Base-by-base conservation (phyloP, 2,113 vertebrate species). In the Nycticorax nycticorax region DNA sequence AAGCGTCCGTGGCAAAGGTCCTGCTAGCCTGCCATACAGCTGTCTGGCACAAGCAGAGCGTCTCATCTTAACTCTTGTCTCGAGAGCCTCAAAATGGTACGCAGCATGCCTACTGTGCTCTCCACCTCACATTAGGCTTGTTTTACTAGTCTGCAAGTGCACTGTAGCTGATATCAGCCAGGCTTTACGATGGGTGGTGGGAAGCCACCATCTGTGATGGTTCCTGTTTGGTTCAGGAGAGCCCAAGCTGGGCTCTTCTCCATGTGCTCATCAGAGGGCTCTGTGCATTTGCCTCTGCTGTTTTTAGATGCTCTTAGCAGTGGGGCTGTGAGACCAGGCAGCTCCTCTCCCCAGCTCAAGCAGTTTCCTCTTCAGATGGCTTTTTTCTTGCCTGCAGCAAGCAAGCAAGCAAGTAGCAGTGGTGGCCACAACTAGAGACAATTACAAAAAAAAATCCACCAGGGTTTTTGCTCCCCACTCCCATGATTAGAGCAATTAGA, bases 1-100 rank as follows among this genome's bases (percentile, higher is more conserved):
- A 47, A 75, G 20, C 2, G 1, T 19, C 13, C 1, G 0, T 43
- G 17, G 26, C 24, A 33, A 59, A 39, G 18, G 22, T 59, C 77
- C 47, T 50, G 52, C 11, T 28, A 56, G 45, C 12, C 62, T 82
- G 41, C 10, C 47, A 22, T 50, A 41, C 74, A 81, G 45, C 39
- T 88, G 59, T 48, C 50, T 64, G 56, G 35, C 41, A 78, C 21
- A 63, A 37, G 32, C 3, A 55, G n/a, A 85, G n/a, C 4, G 10
- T 37, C 23, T 62, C 45, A 16, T 45, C 41, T 43, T 33, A 47
- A 13, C 33, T 87, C 41, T 74, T 56, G 11, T 37, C 74, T 90
- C n/a, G 32, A 55, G 66, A 50, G 32, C 52, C 64, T 88, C 35
- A 53, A 5, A 64, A 67, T 3, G 4, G n/a, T 19, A 24, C n/a